These are phyloP conservation scores for Mungos mungo DNA, from an alignment of 2,113 vertebrate species.

Conservation along the genomic window DNA sequence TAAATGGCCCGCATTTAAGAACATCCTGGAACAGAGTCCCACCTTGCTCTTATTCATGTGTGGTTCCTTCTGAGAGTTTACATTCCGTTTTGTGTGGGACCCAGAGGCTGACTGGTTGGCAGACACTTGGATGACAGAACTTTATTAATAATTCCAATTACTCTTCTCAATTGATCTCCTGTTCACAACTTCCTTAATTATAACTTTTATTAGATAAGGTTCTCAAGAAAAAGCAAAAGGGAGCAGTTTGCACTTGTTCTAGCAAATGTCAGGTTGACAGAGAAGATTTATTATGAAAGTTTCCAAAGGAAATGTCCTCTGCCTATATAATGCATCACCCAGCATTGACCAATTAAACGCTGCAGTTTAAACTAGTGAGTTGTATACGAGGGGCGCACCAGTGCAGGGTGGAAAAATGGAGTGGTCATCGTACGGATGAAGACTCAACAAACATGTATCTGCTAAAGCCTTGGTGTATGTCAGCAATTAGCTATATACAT, in stretches of 20 bases:
- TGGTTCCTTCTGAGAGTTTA: neutral
- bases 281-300: slow-evolving; percentile 32
- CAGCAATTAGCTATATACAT: neutral
- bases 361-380: neutral
- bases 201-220: neutral
- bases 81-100: neutral
- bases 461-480: neutral
- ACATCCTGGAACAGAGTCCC: neutral
- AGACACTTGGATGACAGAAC: neutral
- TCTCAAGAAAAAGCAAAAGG: neutral
- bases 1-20: neutral
- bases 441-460: neutral
- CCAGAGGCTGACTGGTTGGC: neutral
- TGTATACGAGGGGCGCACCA: neutral
- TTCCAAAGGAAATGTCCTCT: neutral
- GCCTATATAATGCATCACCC: neutral
- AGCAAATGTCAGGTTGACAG: neutral
- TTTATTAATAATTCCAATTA: neutral
- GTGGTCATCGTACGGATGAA: neutral
- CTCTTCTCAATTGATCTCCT: slow-evolving; percentile 23
- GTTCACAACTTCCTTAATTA: neutral
- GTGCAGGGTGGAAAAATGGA: neutral
- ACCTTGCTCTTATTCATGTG: neutral
- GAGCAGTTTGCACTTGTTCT: neutral
- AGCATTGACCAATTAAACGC: neutral